Conservation (phyloP, 2,113 vertebrate species). For the Garra rufa region DNA sequence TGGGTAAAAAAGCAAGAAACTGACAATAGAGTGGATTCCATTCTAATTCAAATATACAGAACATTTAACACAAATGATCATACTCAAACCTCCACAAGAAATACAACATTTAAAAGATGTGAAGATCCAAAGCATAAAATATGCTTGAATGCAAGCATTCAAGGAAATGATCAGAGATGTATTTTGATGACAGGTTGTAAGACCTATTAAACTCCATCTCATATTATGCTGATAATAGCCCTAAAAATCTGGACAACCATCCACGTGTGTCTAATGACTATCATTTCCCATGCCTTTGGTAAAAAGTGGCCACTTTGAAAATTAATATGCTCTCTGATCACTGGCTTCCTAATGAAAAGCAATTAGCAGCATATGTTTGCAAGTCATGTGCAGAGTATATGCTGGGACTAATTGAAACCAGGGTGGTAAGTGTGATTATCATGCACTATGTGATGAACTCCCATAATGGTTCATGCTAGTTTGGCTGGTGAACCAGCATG, state of each 20-base stretch:
- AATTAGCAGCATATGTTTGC: slow-evolving; percentile 68
- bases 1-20: background rate
- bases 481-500: background rate
- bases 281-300: slow-evolving; percentile 50
- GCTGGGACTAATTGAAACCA: slow-evolving; percentile 56
- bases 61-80: background rate
- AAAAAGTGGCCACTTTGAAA: slow-evolving; percentile 53
- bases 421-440: slow-evolving; percentile 42
- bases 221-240: slow-evolving; percentile 61
- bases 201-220: slow-evolving; percentile 50
- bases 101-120: background rate
- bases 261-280: slow-evolving; percentile 64
- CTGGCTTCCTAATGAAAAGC: slow-evolving; percentile 66
- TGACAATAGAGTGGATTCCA: background rate
- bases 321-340: slow-evolving; percentile 64
- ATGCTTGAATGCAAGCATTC: background rate
- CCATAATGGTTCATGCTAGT: background rate
- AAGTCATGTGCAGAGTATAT: slow-evolving; percentile 54
- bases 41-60: background rate
- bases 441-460: background rate
- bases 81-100: background rate
- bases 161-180: background rate
- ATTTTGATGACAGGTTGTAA: slow-evolving; percentile 14
- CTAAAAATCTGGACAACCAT: slow-evolving; percentile 59
- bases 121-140: background rate